Conservation (phyloP, 1,140 invertebrate species). For the Metopolophium dirhodum region DNA sequence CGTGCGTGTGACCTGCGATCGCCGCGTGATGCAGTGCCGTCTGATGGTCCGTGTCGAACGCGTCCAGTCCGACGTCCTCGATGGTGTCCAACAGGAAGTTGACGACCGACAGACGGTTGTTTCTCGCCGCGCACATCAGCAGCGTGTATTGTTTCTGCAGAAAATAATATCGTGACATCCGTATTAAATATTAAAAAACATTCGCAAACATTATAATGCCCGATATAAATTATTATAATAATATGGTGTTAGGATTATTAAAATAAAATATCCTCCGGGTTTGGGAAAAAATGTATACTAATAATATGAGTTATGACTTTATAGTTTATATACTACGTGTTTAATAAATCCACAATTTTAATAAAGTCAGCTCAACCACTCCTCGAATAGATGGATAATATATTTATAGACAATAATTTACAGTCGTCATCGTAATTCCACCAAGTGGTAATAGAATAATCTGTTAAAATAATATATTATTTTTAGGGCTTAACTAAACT, state of each 20-base stretch:
- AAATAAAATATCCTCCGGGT: neutral
- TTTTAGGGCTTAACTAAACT: no score
- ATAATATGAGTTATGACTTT: no score
- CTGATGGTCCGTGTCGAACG: slow-evolving; percentile 66
- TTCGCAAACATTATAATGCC: no score
- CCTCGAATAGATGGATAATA: no score
- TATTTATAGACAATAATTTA: no score
- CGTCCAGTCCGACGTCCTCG: slow-evolving; percentile 70
- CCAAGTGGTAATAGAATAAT: no score
- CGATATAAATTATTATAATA: neutral
- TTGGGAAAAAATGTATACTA: no score
- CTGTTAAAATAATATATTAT: no score
- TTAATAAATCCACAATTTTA: no score
- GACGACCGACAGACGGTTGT: slow-evolving; percentile 70
- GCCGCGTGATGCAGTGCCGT: slow-evolving; percentile 66
- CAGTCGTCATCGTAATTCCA: no score
- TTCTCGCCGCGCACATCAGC: slow-evolving; percentile 73
- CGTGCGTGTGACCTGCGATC: slow-evolving; percentile 64
- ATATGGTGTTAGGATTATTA: neutral
- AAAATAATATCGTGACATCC: slow-evolving; percentile 51
- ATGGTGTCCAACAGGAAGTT: slow-evolving; percentile 70
- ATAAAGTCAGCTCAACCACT: no score
- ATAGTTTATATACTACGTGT: no score
- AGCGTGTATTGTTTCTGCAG: slow-evolving; percentile 73
- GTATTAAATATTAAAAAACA: neutral